A percentile compares a stretch with the other conserved stretches of the same genome.
phyloP scores from a whole-genome alignment of 2,797 vertebrate species.

The Merluccius polli region DNA sequence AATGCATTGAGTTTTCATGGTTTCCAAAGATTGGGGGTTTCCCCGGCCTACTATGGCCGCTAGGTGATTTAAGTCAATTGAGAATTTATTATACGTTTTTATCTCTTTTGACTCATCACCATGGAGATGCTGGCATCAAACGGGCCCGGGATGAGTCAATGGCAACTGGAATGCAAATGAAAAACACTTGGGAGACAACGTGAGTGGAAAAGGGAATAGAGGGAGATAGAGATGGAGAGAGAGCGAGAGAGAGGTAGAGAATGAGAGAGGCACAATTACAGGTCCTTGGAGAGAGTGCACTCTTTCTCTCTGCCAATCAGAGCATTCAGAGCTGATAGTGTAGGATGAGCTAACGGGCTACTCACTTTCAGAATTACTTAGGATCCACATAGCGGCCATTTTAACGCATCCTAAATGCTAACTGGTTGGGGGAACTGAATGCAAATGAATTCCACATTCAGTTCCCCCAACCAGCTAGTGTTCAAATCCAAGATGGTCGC shows the following conservation, averaged over 20 bases:
- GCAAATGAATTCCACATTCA: background rate
- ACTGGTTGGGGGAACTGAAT: background rate
- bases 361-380: background rate
- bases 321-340: background rate
- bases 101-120: background rate
- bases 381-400: background rate
- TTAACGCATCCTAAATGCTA: background rate
- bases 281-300: background rate
- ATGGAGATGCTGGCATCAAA: conserved; percentile 1
- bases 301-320: background rate
- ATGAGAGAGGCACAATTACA: background rate
- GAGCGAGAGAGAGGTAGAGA: background rate
- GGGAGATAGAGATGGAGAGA: background rate
- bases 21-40: background rate
- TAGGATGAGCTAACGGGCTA: too few species aligned
- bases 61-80: background rate
- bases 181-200: background rate
- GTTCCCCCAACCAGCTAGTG: background rate
- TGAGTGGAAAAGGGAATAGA: background rate
- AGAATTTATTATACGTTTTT: background rate
- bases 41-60: background rate
- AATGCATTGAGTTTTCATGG: too few species aligned
- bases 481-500: background rate
- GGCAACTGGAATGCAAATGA: background rate
- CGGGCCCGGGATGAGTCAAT: background rate